Evolutionary conservation across 1,140 invertebrate genomes (phyloP).

Genomic region (Atta texana): DNA sequence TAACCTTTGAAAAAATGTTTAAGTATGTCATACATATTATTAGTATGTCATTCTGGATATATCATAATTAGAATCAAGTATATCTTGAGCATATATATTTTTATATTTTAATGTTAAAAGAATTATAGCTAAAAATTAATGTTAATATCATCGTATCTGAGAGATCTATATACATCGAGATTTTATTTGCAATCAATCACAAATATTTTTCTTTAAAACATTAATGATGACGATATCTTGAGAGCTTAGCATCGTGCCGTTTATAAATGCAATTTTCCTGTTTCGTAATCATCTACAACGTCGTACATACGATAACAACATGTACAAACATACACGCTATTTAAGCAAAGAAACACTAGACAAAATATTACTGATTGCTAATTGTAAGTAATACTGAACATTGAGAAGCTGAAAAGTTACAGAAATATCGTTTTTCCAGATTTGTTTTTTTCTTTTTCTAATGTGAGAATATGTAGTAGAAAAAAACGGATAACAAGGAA

Average conservation of each 20-base stretch:
- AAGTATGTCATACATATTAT: no score
- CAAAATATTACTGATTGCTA: not conserved
- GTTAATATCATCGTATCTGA: not conserved
- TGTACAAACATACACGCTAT: not conserved
- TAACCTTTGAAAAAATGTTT: not conserved
- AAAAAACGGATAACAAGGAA: not conserved
- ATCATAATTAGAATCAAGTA: no score
- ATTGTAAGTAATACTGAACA: not conserved
- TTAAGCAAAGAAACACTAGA: not conserved
- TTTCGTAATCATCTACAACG: conserved; percentile 24
- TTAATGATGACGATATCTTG: conserved; percentile 13
- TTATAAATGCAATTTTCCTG: conserved; percentile 38
- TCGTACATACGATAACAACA: not conserved
- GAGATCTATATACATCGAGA: not conserved
- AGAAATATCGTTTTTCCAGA: conserved; percentile 10
- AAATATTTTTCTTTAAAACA: conserved; percentile 13
- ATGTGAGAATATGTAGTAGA: not conserved
- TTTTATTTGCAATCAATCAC: not conserved
- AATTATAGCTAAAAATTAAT: conserved; percentile 25
- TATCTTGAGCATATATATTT: not conserved
- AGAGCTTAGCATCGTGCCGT: not conserved
- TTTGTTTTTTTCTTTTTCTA: not conserved
- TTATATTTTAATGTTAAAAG: not conserved
- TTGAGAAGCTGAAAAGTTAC: not conserved
- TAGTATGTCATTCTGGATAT: no score